Percentiles rank a stretch among this genome's conserved stretches.
phyloP scores from a whole-genome alignment of 2,797 vertebrate genomes.

The Acanthornis magna region DNA sequence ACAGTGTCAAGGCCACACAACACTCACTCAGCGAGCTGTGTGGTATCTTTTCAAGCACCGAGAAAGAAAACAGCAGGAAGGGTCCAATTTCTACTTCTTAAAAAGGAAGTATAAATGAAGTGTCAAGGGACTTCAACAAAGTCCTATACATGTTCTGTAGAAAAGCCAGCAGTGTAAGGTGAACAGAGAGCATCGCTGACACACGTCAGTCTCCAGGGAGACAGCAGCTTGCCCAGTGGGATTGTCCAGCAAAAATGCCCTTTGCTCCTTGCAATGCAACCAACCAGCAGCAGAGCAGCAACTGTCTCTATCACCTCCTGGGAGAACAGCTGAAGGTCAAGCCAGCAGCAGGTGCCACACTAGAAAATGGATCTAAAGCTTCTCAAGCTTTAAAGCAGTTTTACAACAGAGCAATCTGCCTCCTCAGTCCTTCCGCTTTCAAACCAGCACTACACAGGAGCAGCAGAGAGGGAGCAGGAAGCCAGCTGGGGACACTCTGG shows the following conservation, averaged over 20 bases:
- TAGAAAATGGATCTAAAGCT: neutral
- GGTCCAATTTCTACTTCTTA: neutral
- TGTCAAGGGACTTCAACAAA: neutral
- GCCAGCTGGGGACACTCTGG: neutral
- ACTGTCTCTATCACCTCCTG: neutral
- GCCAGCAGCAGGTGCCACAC: rapidly evolving
- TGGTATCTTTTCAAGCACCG: neutral
- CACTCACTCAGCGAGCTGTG: neutral
- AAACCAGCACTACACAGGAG: neutral
- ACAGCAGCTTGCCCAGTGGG: rapidly evolving
- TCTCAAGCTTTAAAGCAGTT: neutral
- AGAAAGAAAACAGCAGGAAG: neutral
- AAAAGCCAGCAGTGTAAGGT: neutral
- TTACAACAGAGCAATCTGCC: neutral
- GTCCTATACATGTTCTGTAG: neutral
- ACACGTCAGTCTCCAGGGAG: neutral
- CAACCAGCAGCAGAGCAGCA: neutral
- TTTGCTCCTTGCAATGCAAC: neutral
- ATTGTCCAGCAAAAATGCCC: neutral
- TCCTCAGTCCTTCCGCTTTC: neutral
- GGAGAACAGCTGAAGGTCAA: neutral
- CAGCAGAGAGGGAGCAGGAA: neutral
- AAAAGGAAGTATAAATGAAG: neutral
- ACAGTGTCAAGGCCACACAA: neutral
- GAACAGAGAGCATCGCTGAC: neutral